Evolutionary conservation across 2,113 vertebrate genomes (phyloP).

Genomic region (Chionis minor): DNA sequence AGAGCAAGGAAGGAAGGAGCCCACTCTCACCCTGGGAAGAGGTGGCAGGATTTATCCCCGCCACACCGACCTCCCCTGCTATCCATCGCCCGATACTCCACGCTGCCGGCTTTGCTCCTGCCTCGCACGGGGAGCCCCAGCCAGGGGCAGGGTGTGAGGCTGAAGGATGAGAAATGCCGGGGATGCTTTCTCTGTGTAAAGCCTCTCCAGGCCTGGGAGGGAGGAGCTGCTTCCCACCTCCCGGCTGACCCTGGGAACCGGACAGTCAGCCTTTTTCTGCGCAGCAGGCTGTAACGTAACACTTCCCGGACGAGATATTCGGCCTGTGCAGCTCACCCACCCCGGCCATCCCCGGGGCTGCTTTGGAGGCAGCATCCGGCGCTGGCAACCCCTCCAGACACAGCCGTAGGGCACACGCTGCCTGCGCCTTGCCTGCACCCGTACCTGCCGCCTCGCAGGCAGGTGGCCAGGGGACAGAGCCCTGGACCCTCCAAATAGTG

Average conservation of each 20-base stretch:
- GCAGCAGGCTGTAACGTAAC: not conserved
- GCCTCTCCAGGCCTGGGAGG: not conserved
- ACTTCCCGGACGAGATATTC: not conserved
- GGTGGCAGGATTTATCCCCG: not conserved
- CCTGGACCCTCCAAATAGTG: not conserved
- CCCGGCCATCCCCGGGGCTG: not conserved
- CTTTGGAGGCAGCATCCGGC: accelerated
- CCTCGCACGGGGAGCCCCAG: not conserved
- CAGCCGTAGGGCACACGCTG: accelerated
- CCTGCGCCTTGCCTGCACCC: not conserved
- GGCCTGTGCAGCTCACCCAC: not conserved
- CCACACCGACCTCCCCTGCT: not conserved
- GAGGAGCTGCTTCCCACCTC: conserved; percentile 43
- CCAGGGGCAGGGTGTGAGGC: not conserved
- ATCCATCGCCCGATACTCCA: not conserved
- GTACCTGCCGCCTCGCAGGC: accelerated
- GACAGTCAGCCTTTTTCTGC: conserved; percentile 56
- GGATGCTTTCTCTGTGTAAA: conserved; percentile 15
- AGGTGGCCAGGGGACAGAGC: not conserved
- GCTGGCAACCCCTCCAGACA: not conserved
- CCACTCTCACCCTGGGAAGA: not conserved
- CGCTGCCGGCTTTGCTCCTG: not conserved
- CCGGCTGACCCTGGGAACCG: conserved; percentile 27
- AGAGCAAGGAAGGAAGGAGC: not conserved
- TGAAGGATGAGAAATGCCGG: conserved; percentile 22